Evolutionary conservation across 2,113 vertebrate species (phyloP).

Genomic region (Ahaetulla prasina): DNA sequence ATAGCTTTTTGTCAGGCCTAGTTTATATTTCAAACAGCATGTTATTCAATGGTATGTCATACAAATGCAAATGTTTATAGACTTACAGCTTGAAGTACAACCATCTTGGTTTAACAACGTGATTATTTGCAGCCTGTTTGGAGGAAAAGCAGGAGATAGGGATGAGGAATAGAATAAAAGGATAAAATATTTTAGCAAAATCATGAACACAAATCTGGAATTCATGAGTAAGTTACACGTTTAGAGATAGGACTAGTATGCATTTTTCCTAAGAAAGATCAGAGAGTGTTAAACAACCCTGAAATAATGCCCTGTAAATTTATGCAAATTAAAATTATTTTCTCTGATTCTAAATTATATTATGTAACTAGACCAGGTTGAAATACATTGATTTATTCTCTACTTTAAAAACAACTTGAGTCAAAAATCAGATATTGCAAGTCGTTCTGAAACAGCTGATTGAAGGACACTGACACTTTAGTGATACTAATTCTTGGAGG

Average conservation of each 20-base stretch:
- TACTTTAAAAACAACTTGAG: background rate
- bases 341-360: background rate
- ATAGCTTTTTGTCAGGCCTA: background rate
- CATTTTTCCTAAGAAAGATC: background rate
- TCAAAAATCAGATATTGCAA: background rate
- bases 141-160: constrained; percentile 4
- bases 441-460: background rate
- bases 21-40: background rate
- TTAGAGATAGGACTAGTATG: background rate
- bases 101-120: constrained; percentile 55
- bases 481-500: background rate
- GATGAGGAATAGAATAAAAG: constrained; percentile 21
- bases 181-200: background rate
- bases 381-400: background rate
- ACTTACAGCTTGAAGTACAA: constrained; percentile 64
- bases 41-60: background rate
- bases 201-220: background rate
- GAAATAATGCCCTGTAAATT: background rate
- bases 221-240: background rate
- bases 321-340: background rate
- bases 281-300: background rate
- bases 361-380: background rate
- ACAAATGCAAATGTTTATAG: background rate
- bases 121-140: constrained; percentile 43
- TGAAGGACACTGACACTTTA: background rate